Base-by-base conservation (phyloP, 53 echinoderm and acorn worm species). In the Paracentrotus lividus region DNA sequence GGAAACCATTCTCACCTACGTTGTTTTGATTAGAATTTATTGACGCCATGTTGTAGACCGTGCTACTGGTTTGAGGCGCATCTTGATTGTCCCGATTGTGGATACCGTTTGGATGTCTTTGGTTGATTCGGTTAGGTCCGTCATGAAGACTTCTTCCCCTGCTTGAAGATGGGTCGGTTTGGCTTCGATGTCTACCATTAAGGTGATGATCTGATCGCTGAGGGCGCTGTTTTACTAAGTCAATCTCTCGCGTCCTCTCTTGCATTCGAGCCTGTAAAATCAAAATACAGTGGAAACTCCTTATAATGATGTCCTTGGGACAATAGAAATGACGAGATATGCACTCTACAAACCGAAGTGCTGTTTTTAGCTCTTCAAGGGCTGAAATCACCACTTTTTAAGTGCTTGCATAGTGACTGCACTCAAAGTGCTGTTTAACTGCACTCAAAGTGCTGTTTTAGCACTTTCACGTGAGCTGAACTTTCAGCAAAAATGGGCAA, bases 171-270 rank as follows among this genome's bases (percentile, higher is more conserved):
- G 44, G 81, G 2, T 81, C 81, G 2, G 81, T 81, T 33, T 47
- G 81, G 24, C 45, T 44, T 32, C 45, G 81, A 26, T 47, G 81
- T n/a, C 81, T 81, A 26, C 10, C 6, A 3, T n/a, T 47, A 10
- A n/a, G 81, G 47, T 47, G 45, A 47, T 15, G 44, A 12, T 81
- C 12, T 26, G 9, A 13, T 18, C 45, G 1, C 12, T 24, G 13
- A 26, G 81, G 27, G 26, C n/a, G 1, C 2, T n/a, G 44, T 12
- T 21, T 14, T 27, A 45, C n/a, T 47, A 49, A 45, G 23, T 47
- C 49, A 24, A 81, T 81, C 81, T 44, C 21, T 81, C 45, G 81
- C 44, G 81, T 47, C 47, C 81, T 81, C 49, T 81, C 81, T 81
- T 10, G 81, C 81, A 81, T 81, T 16, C 45, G 81, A 1, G 44